Evolutionary conservation across 2,888 invertebrate genomes (phyloP).

Genomic region (Thecocarcelia acutangulata): DNA sequence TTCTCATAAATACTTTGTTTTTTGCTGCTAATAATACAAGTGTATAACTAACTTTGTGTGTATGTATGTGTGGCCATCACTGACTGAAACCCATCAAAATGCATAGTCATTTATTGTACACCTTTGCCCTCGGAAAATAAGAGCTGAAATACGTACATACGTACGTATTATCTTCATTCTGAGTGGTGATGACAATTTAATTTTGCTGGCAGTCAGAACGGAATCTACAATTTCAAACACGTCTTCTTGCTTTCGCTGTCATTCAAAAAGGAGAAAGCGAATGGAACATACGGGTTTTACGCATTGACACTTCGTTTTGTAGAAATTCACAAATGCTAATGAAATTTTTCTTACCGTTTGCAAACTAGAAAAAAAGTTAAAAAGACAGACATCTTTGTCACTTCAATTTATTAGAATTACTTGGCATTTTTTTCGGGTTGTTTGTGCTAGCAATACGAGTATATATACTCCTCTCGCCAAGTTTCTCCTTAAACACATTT

Average conservation of each 20-base stretch:
- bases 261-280: not conserved
- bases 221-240: conserved; percentile 42
- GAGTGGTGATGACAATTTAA: conserved; percentile 30
- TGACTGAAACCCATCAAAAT: too few relatives aligned
- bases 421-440: conserved; percentile 34
- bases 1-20: too few relatives aligned
- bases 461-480: conserved; percentile 4
- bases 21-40: too few relatives aligned
- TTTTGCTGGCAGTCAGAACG: conserved; percentile 4
- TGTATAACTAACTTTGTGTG: not conserved
- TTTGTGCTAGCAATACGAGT: not conserved
- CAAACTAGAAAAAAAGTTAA: not conserved
- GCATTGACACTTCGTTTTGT: conserved; percentile 61
- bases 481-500: conserved; percentile 14
- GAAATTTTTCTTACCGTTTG: conserved; percentile 49
- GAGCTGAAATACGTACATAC: conserved; percentile 1
- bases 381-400: conserved; percentile 21
- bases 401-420: conserved; percentile 66
- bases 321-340: conserved; percentile 59
- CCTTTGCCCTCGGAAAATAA: not conserved
- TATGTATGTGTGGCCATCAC: too few relatives aligned
- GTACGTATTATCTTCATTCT: not conserved
- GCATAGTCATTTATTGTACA: too few relatives aligned
- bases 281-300: not conserved
- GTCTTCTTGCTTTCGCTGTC: conserved; percentile 6